A percentile compares a stretch with the other conserved stretches of the same genome.
phyloP scores from a whole-genome alignment of 2,797 vertebrate genomes.

The Ciconia nigra region DNA sequence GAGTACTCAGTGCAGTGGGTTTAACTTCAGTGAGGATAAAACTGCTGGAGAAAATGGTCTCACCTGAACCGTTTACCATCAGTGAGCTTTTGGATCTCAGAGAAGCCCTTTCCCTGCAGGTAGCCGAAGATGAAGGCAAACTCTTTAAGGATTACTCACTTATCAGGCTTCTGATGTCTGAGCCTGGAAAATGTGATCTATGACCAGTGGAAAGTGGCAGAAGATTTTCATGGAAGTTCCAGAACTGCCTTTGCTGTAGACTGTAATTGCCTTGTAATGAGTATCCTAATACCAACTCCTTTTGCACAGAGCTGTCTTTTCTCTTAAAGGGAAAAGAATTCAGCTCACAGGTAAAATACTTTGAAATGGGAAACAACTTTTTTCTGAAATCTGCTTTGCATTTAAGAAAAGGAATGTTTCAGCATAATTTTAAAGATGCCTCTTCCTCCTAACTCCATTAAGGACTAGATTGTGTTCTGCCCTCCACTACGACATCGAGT shows the following conservation, averaged over 20 bases:
- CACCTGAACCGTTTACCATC: slow-evolving; percentile 39
- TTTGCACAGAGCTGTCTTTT: neutral
- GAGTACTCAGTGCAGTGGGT: slow-evolving; percentile 6
- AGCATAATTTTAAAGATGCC: neutral
- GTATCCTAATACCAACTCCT: neutral
- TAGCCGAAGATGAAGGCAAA: slow-evolving; percentile 53
- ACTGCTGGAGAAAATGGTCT: slow-evolving; percentile 53
- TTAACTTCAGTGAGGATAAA: slow-evolving; percentile 55
- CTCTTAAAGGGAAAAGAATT: neutral
- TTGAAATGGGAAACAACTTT: neutral
- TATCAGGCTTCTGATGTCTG: slow-evolving; percentile 46
- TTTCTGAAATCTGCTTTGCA: neutral
- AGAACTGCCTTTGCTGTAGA: slow-evolving; percentile 4
- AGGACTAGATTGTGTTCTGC: neutral
- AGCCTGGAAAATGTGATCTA: slow-evolving; percentile 52
- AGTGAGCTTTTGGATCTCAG: slow-evolving; percentile 57
- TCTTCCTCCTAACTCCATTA: neutral
- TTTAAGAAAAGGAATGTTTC: neutral
- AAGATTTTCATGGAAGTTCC: slow-evolving; percentile 44
- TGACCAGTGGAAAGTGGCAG: slow-evolving; percentile 33
- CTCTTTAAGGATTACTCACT: slow-evolving; percentile 56
- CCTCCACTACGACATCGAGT: neutral
- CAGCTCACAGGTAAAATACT: neutral
- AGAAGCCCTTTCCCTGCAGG: slow-evolving; percentile 58
- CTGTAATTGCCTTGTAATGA: slow-evolving; percentile 15